phyloP scores from a whole-genome alignment of 1,140 invertebrate species.

The Helicoverpa zea region DNA sequence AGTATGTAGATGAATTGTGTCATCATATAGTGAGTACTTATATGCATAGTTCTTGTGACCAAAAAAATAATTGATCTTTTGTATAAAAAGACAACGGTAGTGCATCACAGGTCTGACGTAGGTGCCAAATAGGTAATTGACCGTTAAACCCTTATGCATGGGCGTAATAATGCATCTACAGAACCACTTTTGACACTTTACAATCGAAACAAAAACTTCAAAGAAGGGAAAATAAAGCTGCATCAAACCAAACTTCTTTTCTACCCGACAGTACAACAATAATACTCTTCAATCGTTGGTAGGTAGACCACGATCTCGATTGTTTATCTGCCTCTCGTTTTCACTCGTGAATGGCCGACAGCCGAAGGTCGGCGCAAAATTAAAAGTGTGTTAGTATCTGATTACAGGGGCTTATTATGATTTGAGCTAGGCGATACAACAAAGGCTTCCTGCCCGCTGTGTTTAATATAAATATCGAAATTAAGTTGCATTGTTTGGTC shows the following conservation, averaged over 20 bases:
- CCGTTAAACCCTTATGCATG: no score
- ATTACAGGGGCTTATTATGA: constrained; percentile 79
- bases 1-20: no score
- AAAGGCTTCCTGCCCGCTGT: constrained; percentile 68
- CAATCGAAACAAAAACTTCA: neutral
- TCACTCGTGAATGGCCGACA: constrained; percentile 82
- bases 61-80: no score
- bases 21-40: no score
- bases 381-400: constrained; percentile 85
- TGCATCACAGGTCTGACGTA: no score
- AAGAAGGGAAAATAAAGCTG: neutral
- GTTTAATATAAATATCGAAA: constrained; percentile 51
- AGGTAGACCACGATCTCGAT: constrained; percentile 79
- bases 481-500: constrained; percentile 46
- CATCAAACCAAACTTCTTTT: constrained; percentile 45
- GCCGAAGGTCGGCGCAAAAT: constrained; percentile 82
- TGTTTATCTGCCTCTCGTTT: constrained; percentile 82
- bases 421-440: constrained; percentile 65
- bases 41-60: no score
- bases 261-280: constrained; percentile 61
- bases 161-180: no score
- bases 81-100: no score
- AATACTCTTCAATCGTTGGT: constrained; percentile 69
- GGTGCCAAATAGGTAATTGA: no score
- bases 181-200: no score